Percentiles rank a stretch among this genome's conserved stretches.
Conservation (phyloP, 2,113 vertebrate species). For the Urocitellus parryii region DNA sequence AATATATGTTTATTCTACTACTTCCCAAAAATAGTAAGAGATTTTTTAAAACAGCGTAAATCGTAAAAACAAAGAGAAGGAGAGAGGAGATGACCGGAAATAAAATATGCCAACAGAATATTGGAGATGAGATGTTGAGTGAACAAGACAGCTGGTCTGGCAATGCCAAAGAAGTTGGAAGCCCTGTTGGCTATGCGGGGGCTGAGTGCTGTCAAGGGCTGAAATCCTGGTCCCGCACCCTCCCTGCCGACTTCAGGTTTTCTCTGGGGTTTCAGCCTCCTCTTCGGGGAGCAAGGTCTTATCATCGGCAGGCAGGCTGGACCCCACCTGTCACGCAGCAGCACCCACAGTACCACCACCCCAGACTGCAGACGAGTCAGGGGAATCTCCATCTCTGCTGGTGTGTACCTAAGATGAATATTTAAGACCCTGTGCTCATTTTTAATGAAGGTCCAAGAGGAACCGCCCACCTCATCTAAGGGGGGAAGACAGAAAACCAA, state of each 20-base stretch:
- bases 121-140: background rate
- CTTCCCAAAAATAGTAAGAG: background rate
- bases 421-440: background rate
- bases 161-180: too few species aligned
- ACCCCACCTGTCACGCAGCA: background rate
- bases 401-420: background rate
- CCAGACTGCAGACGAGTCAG: fast-evolving
- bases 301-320: fast-evolving
- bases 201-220: background rate
- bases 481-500: slow-evolving; percentile 70
- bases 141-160: background rate
- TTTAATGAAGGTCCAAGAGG: slow-evolving; percentile 77
- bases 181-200: background rate
- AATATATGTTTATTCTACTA: background rate
- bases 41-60: background rate
- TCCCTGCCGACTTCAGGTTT: background rate
- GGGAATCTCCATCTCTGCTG: background rate
- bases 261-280: background rate
- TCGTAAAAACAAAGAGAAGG: background rate
- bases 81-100: background rate
- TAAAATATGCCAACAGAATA: background rate
- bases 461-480: slow-evolving; percentile 66
- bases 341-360: fast-evolving
- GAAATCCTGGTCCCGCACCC: background rate
- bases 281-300: background rate